Evolutionary conservation across 1,140 invertebrate species (phyloP).

Genomic region (Pentalonia nigronervosa): DNA sequence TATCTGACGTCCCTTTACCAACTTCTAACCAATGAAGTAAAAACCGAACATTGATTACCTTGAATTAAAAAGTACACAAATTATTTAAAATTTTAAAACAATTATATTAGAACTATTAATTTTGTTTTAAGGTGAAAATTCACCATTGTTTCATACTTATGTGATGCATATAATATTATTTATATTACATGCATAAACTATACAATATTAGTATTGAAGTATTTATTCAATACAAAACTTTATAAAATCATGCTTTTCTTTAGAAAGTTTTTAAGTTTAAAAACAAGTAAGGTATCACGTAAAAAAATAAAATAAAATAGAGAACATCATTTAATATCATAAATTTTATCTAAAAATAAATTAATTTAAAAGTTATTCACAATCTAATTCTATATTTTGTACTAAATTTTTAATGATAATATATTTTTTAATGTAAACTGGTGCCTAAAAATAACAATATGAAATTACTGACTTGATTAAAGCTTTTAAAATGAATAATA

Average conservation of each 20-base stretch:
- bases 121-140: not conserved
- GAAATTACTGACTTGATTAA: not conserved
- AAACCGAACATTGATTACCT: slow-evolving; percentile 78
- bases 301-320: not conserved
- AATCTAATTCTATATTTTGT: not conserved
- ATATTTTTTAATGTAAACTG: not conserved
- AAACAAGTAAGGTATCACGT: not conserved
- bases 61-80: slow-evolving; percentile 58
- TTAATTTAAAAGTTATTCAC: not conserved
- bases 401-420: not conserved
- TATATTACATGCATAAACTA: too few relatives aligned
- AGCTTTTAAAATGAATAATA: not conserved
- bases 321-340: not conserved
- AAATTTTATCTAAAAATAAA: not conserved
- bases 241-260: not conserved
- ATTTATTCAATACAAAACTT: not conserved
- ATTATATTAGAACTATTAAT: not conserved
- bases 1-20: slow-evolving; percentile 75
- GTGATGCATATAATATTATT: not conserved
- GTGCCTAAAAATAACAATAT: not conserved
- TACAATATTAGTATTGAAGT: not conserved
- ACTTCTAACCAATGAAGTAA: slow-evolving; percentile 80
- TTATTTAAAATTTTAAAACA: not conserved
- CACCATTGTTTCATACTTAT: not conserved
- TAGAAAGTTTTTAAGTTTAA: not conserved